These are phyloP conservation scores for Drosophila niveifrons DNA, from an alignment of 2,888 invertebrate species.

Conservation along the genomic window DNA sequence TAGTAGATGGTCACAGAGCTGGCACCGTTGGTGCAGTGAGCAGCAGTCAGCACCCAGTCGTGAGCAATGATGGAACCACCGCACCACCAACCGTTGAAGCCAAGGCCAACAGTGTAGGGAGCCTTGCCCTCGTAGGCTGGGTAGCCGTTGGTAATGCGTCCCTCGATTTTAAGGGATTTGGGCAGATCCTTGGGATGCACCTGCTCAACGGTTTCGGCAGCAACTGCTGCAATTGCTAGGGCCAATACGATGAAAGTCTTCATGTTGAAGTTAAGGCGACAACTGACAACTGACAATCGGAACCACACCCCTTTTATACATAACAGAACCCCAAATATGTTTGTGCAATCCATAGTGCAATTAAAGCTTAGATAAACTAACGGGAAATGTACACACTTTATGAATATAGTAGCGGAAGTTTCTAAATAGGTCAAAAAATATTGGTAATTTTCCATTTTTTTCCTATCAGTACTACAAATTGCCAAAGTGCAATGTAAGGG, in stretches of 20 bases:
- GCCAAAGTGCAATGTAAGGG: too few species aligned
- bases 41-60: slow-evolving; percentile 77
- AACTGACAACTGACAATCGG: too few species aligned
- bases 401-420: too few species aligned
- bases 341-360: too few species aligned
- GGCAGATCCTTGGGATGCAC: slow-evolving; percentile 55
- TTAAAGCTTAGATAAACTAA: too few species aligned
- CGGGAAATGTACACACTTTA: too few species aligned
- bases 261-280: background rate
- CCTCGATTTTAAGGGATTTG: slow-evolving; percentile 43
- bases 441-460: too few species aligned
- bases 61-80: slow-evolving; percentile 77
- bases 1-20: slow-evolving; percentile 66
- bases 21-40: slow-evolving; percentile 73
- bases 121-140: slow-evolving; percentile 69
- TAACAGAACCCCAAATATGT: too few species aligned
- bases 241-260: slow-evolving; percentile 32
- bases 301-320: too few species aligned
- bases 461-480: too few species aligned
- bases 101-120: slow-evolving; percentile 77
- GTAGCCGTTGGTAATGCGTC: slow-evolving; percentile 74
- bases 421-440: too few species aligned
- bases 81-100: slow-evolving; percentile 73
- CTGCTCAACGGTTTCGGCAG: slow-evolving; percentile 29
- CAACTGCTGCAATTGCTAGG: slow-evolving; percentile 49